Base-by-base conservation (phyloP, 2,888 invertebrate species). In the Synanthedon myopaeformis region DNA sequence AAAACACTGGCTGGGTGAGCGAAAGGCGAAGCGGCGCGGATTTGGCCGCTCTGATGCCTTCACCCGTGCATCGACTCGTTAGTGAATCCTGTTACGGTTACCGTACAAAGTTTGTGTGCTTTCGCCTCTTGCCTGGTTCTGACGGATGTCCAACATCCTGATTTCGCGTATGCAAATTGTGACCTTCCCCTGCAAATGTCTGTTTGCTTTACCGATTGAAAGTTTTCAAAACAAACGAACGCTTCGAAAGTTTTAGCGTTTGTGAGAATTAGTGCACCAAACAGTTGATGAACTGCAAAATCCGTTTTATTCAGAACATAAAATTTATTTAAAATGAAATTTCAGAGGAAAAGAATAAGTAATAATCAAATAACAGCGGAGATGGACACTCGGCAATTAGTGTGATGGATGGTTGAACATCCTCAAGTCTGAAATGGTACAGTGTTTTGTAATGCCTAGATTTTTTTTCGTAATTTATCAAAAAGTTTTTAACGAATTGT, bases 21-120 rank as follows among this genome's bases (percentile, higher is more conserved):
- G 53, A 19, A 23, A 50, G 10, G 50, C 50, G 50, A 50, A 5
- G 50, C 17, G 50, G 14, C 23, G 51, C 50, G 41, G 53, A 42
- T 12, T 50, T 41, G 51, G 59, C 59, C 58, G 54, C 54, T 42
- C 41, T 51, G 55, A 45, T 51, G 48, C 69, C 61, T 63, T 66
- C 69, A 65, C 66, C 68, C 71, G 72, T 68, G 67, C 70, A 61
- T 54, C 62, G 70, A 72, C 77, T 82, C 82, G 82, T 82, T 82
- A 84, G 82, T 66, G 73, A 82, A 82, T 82, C 74, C 70, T 69
- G 79, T 82, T 82, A 83, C 66, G 64, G 68, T 72, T 68, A 64
- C 64, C 72, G 72, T 70, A 68, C 78, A 78, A 81, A 82, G 74
- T 79, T 79, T 79, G 76, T 79, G 74, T 78, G 73, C 70, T 69